A percentile compares a stretch with the other conserved stretches of the same genome.
phyloP scores from a whole-genome alignment of 1,140 invertebrate genomes.

The Zaprionus gabonicus region DNA sequence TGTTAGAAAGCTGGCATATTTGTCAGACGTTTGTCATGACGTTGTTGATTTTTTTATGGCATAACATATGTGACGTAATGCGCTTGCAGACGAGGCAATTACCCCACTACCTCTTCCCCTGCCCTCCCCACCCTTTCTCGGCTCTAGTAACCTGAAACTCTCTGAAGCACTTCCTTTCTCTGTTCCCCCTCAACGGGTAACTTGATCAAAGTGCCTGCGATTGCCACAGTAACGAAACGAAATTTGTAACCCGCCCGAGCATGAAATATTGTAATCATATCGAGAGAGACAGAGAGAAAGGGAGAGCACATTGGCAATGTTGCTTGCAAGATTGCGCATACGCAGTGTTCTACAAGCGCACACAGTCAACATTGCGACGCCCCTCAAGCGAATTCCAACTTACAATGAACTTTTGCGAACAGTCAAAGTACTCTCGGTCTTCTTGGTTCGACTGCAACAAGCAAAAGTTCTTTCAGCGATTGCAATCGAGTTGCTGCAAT shows the following conservation, averaged over 20 bases:
- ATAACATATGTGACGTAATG: constrained; percentile 47
- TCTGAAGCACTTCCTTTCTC: neutral
- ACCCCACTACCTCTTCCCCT: neutral
- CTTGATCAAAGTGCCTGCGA: constrained; percentile 40
- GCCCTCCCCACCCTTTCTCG: neutral
- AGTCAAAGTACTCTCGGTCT: constrained; percentile 1
- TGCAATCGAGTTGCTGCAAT: constrained; percentile 45
- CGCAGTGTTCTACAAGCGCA: constrained; percentile 18
- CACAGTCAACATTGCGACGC: neutral
- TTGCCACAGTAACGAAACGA: constrained; percentile 13
- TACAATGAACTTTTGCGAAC: constrained; percentile 21
- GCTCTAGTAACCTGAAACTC: neutral
- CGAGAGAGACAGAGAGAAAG: neutral
- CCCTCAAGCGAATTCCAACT: neutral
- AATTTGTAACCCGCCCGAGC: constrained; percentile 12
- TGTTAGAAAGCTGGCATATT: constrained; percentile 41
- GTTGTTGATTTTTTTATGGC: constrained; percentile 41
- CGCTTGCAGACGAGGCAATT: constrained; percentile 29
- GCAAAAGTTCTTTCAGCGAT: constrained; percentile 40
- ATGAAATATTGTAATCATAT: constrained; percentile 46
- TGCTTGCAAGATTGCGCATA: constrained; percentile 40
- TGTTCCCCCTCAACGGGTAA: neutral
- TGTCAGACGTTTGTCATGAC: constrained; percentile 57
- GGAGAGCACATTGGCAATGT: neutral
- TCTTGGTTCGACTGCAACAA: constrained; percentile 28